phyloP scores from a whole-genome alignment of 2,113 vertebrate species.

The Herpailurus yagouaroundi region DNA sequence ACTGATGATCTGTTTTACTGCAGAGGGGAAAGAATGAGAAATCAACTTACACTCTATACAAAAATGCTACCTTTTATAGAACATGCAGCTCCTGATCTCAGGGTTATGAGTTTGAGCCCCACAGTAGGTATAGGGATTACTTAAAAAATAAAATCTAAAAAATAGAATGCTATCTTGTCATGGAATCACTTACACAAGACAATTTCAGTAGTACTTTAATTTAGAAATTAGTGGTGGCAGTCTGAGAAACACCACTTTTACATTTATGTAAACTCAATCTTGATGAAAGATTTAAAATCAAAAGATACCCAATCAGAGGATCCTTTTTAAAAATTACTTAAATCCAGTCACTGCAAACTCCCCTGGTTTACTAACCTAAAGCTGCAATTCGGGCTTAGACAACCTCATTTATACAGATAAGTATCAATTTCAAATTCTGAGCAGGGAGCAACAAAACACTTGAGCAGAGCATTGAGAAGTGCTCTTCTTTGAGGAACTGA shows the following conservation, averaged over 20 bases:
- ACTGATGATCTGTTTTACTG: slow-evolving; percentile 85
- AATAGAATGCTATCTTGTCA: neutral
- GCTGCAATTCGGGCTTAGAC: neutral
- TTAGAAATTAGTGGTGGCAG: neutral
- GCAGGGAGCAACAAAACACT: neutral
- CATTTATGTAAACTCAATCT: neutral
- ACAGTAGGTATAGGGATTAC: neutral
- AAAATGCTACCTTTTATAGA: neutral
- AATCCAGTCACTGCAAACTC: neutral
- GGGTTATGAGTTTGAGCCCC: neutral
- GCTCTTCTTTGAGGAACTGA: neutral
- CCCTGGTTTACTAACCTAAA: slow-evolving; percentile 7
- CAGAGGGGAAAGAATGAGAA: slow-evolving; percentile 46
- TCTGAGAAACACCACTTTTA: neutral
- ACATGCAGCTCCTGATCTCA: neutral
- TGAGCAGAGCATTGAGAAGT: neutral
- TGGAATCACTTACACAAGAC: neutral
- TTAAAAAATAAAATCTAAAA: neutral
- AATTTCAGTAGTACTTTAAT: slow-evolving; percentile 20
- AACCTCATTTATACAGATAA: neutral
- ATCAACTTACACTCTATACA: neutral
- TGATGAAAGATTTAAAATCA: neutral
- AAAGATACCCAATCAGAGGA: neutral
- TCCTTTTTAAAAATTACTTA: slow-evolving; percentile 4
- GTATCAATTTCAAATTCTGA: neutral